Percentiles rank a stretch among this genome's conserved stretches.
phyloP scores from a whole-genome alignment of 2,113 vertebrate species.

The Hemiscyllium ocellatum region DNA sequence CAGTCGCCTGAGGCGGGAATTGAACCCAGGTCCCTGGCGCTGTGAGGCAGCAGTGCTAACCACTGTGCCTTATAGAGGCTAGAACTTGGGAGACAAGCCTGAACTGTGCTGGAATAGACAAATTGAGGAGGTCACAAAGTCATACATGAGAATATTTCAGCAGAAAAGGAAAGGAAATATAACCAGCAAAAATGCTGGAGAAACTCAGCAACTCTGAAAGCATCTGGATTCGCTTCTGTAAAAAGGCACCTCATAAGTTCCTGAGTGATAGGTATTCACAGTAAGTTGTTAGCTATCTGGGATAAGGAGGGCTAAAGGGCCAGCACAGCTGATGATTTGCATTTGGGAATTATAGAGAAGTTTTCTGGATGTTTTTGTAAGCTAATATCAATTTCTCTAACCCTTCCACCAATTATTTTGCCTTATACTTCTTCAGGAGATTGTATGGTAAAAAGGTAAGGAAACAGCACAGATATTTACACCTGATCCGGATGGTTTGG shows the following conservation, averaged over 20 bases:
- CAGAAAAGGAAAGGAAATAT: too few relatives aligned
- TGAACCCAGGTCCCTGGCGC: too few relatives aligned
- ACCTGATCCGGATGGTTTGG: background rate
- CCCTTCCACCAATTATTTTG: background rate
- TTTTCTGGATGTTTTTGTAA: background rate
- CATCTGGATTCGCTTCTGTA: background rate
- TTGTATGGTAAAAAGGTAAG: background rate
- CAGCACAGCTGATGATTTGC: background rate
- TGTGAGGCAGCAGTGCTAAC: too few relatives aligned
- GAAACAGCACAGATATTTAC: background rate
- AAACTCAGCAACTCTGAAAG: background rate
- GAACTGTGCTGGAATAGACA: too few relatives aligned
- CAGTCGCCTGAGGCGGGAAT: too few relatives aligned
- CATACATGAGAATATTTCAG: too few relatives aligned
- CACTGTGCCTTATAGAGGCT: too few relatives aligned
- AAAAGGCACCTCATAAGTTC: background rate
- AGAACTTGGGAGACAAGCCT: too few relatives aligned
- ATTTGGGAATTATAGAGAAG: background rate
- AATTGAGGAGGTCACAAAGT: too few relatives aligned
- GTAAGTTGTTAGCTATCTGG: background rate
- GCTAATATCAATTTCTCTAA: background rate
- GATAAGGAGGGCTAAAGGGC: background rate
- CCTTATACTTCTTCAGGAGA: background rate
- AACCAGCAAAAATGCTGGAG: too few relatives aligned
- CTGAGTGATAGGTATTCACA: background rate